Base-by-base conservation (phyloP, 92 coral and sea anemone species). In the Palythoa grandis region DNA sequence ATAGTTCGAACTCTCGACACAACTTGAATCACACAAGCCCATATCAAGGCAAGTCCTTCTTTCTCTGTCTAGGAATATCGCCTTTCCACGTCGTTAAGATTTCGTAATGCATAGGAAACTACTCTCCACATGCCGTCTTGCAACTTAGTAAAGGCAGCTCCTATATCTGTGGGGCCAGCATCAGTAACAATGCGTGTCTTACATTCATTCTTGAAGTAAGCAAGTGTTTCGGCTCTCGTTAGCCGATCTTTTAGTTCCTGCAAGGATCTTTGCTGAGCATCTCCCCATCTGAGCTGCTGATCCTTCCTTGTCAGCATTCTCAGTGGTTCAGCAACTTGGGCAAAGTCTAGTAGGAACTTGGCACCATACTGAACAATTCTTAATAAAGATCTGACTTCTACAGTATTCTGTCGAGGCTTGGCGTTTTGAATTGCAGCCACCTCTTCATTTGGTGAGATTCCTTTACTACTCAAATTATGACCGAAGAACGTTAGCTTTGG, bases 311-410 rank as follows among this genome's bases (percentile, higher is more conserved):
- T 63, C 61, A 87, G 87, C 60, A 73, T 87, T 19, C 91, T 54
- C 8, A 87, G 84, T 40, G 93, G 88, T 52, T 90, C 93, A 6
- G 88, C 88, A 23, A 72, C 70, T 76, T 77, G 70, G n/a, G 83
- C 68, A 79, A 90, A 90, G 58, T 91, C 40, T 1, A 91, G 91
- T 39, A 91, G 75, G 71, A 88, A 88, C 87, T 85, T 88, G 56
- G 89, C 84, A 12, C 84, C 82, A 54, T 91, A 80, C 73, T 85
- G 89, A 43, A 85, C 94, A 68, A 85, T 82, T 65, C 66, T 66
- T 52, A 84, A 70, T 54, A 91, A 87, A 38, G 89, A 91, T 52
- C 91, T 54, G 79, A 88, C 89, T 89, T 86, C 89, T 52, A 90
- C 85, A 43, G 35, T 84, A 73, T 84, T 86, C 54, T 70, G 43